Conservation (phyloP, 2,888 invertebrate species). For the Hirtodrosophila histrioides region DNA sequence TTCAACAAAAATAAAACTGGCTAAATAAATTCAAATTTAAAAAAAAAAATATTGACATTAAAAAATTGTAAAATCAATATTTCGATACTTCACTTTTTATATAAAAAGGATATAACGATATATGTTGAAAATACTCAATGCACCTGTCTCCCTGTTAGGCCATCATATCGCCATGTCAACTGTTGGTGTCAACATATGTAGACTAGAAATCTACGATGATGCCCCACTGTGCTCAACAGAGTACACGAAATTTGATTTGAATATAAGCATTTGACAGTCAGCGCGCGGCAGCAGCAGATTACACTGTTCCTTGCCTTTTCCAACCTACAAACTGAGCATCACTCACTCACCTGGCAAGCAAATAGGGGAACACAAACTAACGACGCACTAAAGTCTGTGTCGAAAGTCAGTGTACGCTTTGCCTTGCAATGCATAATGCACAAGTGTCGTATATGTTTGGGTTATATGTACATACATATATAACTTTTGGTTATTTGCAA, state of each 20-base stretch:
- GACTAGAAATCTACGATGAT: constrained; percentile 47
- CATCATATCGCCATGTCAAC: constrained; percentile 52
- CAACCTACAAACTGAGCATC: constrained; percentile 68
- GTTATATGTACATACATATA: too few species aligned
- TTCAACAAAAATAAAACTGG: too few species aligned
- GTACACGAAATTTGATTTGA: constrained; percentile 71
- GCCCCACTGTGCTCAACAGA: constrained; percentile 47
- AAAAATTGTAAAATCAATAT: too few species aligned
- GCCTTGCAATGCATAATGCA: background rate
- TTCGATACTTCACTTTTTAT: too few species aligned
- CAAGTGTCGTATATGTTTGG: background rate
- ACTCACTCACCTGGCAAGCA: constrained; percentile 76
- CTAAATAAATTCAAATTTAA: too few species aligned
- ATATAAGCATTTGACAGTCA: constrained; percentile 69
- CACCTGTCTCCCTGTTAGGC: constrained; percentile 48
- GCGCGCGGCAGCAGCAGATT: constrained; percentile 51
- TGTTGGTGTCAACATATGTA: constrained; percentile 28
- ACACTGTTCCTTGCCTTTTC: constrained; percentile 61
- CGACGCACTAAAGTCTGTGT: constrained; percentile 56
- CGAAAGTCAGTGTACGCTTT: constrained; percentile 49
- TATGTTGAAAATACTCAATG: constrained; percentile 23
- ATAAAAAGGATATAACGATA: too few species aligned
- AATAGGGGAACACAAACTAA: constrained; percentile 55
- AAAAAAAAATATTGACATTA: too few species aligned
- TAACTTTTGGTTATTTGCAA: background rate